Percentiles rank a stretch among this genome's conserved stretches.
These are phyloP conservation scores for Bungarus multicinctus DNA, from an alignment of 2,113 vertebrate genomes.

Conservation along the genomic window DNA sequence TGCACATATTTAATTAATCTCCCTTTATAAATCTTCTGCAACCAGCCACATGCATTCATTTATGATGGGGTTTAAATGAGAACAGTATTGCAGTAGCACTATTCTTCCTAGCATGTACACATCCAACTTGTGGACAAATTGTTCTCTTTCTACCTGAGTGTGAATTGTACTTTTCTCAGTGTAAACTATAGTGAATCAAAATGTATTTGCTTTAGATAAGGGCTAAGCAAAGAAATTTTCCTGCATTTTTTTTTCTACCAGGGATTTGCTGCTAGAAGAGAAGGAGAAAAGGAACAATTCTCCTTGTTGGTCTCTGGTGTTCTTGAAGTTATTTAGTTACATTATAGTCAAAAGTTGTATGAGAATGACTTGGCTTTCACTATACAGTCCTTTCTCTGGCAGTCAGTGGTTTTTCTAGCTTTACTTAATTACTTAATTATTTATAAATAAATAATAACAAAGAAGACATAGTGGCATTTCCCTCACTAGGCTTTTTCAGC, in stretches of 20 bases:
- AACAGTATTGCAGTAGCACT: neutral
- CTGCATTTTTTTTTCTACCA: neutral
- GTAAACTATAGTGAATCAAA: neutral
- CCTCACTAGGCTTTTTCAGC: neutral
- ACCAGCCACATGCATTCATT: neutral
- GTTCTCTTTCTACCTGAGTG: neutral
- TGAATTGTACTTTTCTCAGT: neutral
- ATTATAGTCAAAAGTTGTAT: neutral
- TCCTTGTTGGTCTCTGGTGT: neutral
- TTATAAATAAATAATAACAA: neutral
- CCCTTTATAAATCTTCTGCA: neutral
- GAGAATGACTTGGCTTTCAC: neutral
- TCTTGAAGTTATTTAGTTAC: neutral
- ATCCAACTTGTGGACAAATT: neutral
- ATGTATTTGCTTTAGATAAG: neutral
- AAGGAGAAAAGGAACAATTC: neutral
- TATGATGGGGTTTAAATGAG: neutral
- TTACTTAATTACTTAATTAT: neutral
- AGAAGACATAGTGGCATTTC: neutral
- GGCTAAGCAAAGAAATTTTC: neutral
- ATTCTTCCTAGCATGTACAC: too few species aligned
- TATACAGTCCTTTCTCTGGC: neutral
- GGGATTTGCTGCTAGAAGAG: too few species aligned
- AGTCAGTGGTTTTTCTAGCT: neutral
- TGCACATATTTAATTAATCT: neutral